Conservation (phyloP, 2,888 invertebrate genomes). For the Acleris laterana region DNA sequence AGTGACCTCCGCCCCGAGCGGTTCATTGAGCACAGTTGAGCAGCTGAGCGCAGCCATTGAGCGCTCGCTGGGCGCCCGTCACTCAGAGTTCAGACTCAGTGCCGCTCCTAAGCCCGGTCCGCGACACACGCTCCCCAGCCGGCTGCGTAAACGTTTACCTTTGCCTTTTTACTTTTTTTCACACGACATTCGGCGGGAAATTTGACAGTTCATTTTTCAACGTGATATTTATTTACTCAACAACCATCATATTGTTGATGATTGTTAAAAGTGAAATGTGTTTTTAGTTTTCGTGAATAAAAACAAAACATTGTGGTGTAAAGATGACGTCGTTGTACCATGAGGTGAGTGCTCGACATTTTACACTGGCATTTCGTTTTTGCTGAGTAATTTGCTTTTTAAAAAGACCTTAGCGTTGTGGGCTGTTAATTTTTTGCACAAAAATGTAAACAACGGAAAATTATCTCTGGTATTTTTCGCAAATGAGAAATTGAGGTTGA, state of each 20-base stretch:
- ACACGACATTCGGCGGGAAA: slow-evolving; percentile 63
- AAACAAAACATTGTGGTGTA: slow-evolving; percentile 60
- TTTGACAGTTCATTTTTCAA: slow-evolving; percentile 60
- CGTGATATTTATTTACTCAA: slow-evolving; percentile 27
- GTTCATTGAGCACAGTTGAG: slow-evolving; percentile 75
- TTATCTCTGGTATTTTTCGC: slow-evolving; percentile 34
- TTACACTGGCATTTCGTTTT: slow-evolving; percentile 72
- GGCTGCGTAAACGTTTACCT: slow-evolving; percentile 62
- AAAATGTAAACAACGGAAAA: slow-evolving; percentile 36
- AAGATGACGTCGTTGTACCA: slow-evolving; percentile 77
- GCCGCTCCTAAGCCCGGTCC: slow-evolving; percentile 77
- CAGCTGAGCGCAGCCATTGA: slow-evolving; percentile 76
- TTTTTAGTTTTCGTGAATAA: slow-evolving; percentile 63
- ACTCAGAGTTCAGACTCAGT: slow-evolving; percentile 71
- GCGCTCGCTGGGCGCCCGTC: slow-evolving; percentile 48
- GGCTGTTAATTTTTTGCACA: slow-evolving; percentile 39
- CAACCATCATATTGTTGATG: slow-evolving; percentile 21
- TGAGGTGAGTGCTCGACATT: slow-evolving; percentile 81
- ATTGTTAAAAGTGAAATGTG: slow-evolving; percentile 63
- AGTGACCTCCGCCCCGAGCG: slow-evolving; percentile 80
- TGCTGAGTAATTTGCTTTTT: slow-evolving; percentile 66
- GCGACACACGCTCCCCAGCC: slow-evolving; percentile 75
- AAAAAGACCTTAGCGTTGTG: slow-evolving; percentile 51
- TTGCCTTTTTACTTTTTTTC: slow-evolving; percentile 59
- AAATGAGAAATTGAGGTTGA: slow-evolving; percentile 33